A percentile compares a stretch with the other conserved stretches of the same genome.
These are phyloP conservation scores for Perca schrenkii DNA, from an alignment of 2,113 vertebrate species.

Conservation along the genomic window DNA sequence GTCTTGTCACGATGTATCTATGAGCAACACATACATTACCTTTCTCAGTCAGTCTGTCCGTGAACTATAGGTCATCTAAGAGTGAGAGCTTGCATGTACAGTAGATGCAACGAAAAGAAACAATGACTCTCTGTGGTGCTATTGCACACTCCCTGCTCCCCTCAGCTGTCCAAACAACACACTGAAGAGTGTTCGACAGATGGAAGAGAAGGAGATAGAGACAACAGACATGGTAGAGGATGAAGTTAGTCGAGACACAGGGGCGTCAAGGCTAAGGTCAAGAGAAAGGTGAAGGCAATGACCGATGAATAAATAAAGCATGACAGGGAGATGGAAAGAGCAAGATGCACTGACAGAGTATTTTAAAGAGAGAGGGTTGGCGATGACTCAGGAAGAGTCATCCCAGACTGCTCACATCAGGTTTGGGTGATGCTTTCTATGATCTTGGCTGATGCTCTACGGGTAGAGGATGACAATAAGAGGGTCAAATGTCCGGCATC, in stretches of 20 bases:
- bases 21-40: background rate
- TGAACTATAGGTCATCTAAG: constrained; percentile 48
- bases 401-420: constrained; percentile 33
- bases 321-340: constrained; percentile 47
- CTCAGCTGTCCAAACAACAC: constrained; percentile 45
- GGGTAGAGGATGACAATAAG: constrained; percentile 17
- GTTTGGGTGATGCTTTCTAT: constrained; percentile 35
- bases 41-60: constrained; percentile 8
- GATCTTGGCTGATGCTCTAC: constrained; percentile 22
- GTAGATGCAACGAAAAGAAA: constrained; percentile 12
- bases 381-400: constrained; percentile 10
- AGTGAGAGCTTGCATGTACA: constrained; percentile 13
- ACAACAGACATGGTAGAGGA: constrained; percentile 27
- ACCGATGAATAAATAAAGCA: constrained; percentile 52
- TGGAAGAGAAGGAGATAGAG: constrained; percentile 10
- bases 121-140: constrained; percentile 1
- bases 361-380: constrained; percentile 29
- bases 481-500: constrained; percentile 41
- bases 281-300: constrained; percentile 46
- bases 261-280: constrained; percentile 44
- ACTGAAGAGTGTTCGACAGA: background rate
- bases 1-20: background rate
- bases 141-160: constrained; percentile 21
- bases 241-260: constrained; percentile 34
- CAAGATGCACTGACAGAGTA: constrained; percentile 2